phyloP scores from a whole-genome alignment of 2,797 vertebrate genomes.

The Halcyon badia region DNA sequence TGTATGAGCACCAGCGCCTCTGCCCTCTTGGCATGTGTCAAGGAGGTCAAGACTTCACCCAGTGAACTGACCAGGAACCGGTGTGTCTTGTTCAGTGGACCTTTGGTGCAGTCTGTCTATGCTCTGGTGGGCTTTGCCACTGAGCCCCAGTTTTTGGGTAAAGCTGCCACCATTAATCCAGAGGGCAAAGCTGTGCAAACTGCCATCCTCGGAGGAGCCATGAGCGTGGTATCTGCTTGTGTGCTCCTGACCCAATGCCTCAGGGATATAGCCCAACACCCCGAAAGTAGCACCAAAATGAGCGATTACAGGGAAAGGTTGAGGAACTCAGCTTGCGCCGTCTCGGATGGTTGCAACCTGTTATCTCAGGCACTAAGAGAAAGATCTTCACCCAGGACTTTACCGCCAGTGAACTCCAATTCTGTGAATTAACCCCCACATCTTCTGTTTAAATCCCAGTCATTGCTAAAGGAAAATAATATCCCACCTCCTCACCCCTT shows the following conservation, averaged over 20 bases:
- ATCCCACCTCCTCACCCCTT: conserved; percentile 66
- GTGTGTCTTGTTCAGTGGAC: conserved; percentile 92
- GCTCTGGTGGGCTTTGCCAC: conserved; percentile 97
- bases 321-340: conserved; percentile 94
- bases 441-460: conserved; percentile 58
- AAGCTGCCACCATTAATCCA: conserved; percentile 89
- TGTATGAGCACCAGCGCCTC: conserved; percentile 97
- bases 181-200: conserved; percentile 98
- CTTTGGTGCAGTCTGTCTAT: conserved; percentile 92
- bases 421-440: conserved; percentile 92
- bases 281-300: conserved; percentile 95
- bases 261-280: conserved; percentile 96
- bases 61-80: conserved; percentile 92
- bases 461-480: conserved; percentile 73
- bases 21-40: conserved; percentile 94
- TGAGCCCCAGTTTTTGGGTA: conserved; percentile 96
- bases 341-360: conserved; percentile 97
- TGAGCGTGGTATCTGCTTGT: conserved; percentile 98
- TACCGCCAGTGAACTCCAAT: conserved; percentile 97
- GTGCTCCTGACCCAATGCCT: conserved; percentile 99
- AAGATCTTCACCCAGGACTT: conserved; percentile 95
- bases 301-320: conserved; percentile 95
- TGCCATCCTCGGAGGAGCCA: conserved; percentile 95
- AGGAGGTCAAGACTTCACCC: conserved; percentile 94
- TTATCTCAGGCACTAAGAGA: conserved; percentile 98